These are phyloP conservation scores for Zaprionus obscuricornis DNA, from an alignment of 2,888 invertebrate species.

Conservation along the genomic window DNA sequence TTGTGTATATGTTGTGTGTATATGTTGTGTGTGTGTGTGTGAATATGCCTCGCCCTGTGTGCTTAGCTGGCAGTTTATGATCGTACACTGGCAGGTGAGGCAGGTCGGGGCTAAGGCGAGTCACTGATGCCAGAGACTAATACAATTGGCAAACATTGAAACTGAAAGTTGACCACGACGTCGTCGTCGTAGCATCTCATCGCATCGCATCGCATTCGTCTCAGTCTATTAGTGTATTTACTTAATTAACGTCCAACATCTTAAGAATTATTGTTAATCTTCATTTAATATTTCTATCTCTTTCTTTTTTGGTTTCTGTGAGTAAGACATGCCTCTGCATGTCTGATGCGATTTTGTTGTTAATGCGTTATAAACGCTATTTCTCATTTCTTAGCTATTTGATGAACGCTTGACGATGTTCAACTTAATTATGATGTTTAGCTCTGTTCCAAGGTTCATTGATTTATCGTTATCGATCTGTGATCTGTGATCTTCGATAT, in stretches of 20 bases:
- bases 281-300: background rate
- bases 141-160: conserved; percentile 40
- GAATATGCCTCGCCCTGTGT: background rate
- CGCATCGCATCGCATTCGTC: background rate
- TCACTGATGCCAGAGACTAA: conserved; percentile 6
- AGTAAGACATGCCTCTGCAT: too few species aligned
- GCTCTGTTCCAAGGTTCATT: too few species aligned
- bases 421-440: too few species aligned
- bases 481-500: too few species aligned
- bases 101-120: background rate
- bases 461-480: too few species aligned
- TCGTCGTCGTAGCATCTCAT: too few species aligned
- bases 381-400: conserved; percentile 12
- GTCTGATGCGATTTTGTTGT: background rate
- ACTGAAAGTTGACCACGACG: conserved; percentile 53
- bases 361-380: conserved; percentile 38
- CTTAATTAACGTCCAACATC: conserved; percentile 38
- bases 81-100: background rate
- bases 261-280: conserved; percentile 5
- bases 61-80: conserved; percentile 5
- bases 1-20: conserved; percentile 2
- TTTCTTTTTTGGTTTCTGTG: conserved; percentile 1
- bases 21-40: background rate
- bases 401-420: conserved; percentile 32
- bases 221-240: conserved; percentile 15